A percentile compares a stretch with the other conserved stretches of the same genome.
phyloP scores from a whole-genome alignment of 2,797 vertebrate genomes.

The Tympanoctomys barrerae region DNA sequence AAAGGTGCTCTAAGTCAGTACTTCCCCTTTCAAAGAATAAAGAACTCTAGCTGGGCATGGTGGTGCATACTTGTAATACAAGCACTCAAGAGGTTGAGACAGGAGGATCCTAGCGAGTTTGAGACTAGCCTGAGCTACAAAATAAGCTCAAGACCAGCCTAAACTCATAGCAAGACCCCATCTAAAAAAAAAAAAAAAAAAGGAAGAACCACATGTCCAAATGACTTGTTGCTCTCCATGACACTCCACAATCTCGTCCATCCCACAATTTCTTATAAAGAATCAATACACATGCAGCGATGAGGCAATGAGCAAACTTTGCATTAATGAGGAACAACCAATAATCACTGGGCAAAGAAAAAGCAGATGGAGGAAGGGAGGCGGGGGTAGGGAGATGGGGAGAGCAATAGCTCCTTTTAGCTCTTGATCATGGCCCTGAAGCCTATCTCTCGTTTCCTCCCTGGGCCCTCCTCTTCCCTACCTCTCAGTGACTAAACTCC shows the following conservation, averaged over 20 bases:
- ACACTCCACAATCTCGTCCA: neutral
- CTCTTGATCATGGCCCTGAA: neutral
- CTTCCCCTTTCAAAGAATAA: constrained; percentile 17
- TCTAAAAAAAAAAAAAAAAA: too few relatives aligned
- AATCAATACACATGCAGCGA: constrained; percentile 63
- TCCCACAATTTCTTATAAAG: neutral
- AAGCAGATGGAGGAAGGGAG: neutral
- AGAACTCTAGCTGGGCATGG: neutral
- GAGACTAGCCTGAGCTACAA: too few relatives aligned
- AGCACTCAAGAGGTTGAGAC: too few relatives aligned
- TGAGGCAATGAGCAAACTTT: neutral
- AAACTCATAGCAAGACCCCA: too few relatives aligned
- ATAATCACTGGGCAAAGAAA: neutral
- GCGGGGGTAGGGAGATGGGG: neutral
- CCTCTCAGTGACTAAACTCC: neutral
- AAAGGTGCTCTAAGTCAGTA: neutral
- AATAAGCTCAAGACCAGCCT: too few relatives aligned
- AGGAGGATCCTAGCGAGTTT: too few relatives aligned
- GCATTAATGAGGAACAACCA: neutral
- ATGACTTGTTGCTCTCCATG: neutral
- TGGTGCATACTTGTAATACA: too few relatives aligned
- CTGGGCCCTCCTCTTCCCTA: neutral
- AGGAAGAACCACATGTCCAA: neutral
- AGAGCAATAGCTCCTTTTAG: constrained; percentile 7
- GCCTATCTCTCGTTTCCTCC: constrained; percentile 1